Conservation (phyloP, 2,888 invertebrate genomes). For the Acanthosepion esculentum region DNA sequence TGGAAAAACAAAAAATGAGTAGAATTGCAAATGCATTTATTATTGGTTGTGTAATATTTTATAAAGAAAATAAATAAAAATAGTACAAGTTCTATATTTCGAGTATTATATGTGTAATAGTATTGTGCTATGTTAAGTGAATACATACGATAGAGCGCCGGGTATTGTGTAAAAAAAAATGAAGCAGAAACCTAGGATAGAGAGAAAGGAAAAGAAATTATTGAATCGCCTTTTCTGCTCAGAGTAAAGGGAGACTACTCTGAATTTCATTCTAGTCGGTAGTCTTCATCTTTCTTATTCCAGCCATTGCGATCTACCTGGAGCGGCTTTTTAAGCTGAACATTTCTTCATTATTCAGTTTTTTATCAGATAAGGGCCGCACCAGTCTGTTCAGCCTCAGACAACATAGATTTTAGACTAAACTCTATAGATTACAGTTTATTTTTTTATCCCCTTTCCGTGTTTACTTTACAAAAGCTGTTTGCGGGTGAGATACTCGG, state of each 20-base stretch:
- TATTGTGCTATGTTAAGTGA: too few species aligned
- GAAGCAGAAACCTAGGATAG: neutral
- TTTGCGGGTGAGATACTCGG: neutral
- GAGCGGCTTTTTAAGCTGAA: neutral
- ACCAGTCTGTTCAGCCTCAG: neutral
- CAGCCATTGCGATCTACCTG: neutral
- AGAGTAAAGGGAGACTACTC: neutral
- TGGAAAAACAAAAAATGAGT: too few species aligned
- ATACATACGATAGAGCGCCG: too few species aligned
- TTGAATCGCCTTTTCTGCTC: neutral
- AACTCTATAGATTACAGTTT: constrained; percentile 13
- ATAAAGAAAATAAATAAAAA: too few species aligned
- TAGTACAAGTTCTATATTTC: too few species aligned
- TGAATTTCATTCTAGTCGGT: neutral
- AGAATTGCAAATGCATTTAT: too few species aligned
- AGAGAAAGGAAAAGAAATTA: neutral
- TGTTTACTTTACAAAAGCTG: neutral
- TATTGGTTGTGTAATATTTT: too few species aligned
- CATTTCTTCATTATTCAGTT: neutral
- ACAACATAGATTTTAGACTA: neutral
- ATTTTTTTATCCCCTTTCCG: neutral
- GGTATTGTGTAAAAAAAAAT: neutral
- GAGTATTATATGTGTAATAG: too few species aligned
- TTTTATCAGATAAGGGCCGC: neutral
- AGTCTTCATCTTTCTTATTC: neutral